A percentile compares a stretch with the other conserved stretches of the same genome.
Evolutionary conservation across 2,888 invertebrate genomes (phyloP).

Genomic region (Ephialtes manifestator): DNA sequence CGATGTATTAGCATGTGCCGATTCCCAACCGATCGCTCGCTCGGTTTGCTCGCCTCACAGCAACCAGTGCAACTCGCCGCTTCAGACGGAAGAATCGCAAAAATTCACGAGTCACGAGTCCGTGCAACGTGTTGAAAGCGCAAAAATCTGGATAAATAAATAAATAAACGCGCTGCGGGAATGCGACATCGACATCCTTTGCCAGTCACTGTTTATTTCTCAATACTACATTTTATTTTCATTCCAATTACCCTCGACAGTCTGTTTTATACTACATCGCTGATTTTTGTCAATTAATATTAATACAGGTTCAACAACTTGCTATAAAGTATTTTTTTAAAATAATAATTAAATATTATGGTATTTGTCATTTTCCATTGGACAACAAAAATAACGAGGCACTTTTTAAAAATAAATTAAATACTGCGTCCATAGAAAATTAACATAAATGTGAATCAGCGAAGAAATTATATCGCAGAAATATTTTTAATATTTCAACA

Average conservation of each 20-base stretch:
- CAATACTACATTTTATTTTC: conserved; percentile 4
- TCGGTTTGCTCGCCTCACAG: conserved; percentile 8
- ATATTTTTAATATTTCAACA: too few relatives aligned
- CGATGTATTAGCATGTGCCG: conserved; percentile 78
- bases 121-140: conserved; percentile 62
- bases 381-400: too few relatives aligned
- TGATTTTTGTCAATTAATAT: neutral
- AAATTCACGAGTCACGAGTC: conserved; percentile 65
- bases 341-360: neutral
- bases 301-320: neutral
- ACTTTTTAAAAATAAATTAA: too few relatives aligned
- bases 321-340: neutral
- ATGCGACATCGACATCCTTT: neutral
- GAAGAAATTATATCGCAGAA: too few relatives aligned
- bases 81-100: conserved; percentile 10
- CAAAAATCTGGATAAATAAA: conserved; percentile 55
- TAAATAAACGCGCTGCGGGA: conserved; percentile 52
- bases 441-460: too few relatives aligned
- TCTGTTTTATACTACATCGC: neutral
- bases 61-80: conserved; percentile 7
- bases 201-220: conserved; percentile 5
- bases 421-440: too few relatives aligned
- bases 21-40: conserved; percentile 73
- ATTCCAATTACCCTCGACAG: neutral
- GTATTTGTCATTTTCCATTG: too few relatives aligned